A percentile compares a stretch with the other conserved stretches of the same genome.
Conservation (phyloP, 2,113 vertebrate genomes). For the Rhinolophus ferrumequinum region DNA sequence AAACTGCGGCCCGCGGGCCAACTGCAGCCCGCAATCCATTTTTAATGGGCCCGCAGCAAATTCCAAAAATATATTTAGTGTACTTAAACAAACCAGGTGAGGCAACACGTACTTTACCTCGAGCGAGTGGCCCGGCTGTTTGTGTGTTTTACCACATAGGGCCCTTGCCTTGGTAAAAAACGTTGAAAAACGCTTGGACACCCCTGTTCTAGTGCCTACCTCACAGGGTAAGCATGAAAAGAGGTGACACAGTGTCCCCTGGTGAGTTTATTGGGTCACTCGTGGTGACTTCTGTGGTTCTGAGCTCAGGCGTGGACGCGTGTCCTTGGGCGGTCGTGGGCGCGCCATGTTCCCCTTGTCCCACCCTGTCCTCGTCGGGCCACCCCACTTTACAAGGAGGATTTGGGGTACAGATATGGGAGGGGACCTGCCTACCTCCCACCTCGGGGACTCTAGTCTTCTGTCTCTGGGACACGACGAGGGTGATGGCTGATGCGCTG, state of each 20-base stretch:
- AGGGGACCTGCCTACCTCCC: fast-evolving
- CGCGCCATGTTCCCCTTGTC: fast-evolving
- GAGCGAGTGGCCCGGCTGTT: no score
- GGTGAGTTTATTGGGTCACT: fast-evolving
- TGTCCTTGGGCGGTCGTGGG: no score
- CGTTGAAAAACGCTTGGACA: no score
- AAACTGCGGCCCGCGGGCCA: no score
- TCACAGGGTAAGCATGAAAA: fast-evolving
- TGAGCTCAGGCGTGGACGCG: fast-evolving
- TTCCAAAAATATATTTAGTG: no score
- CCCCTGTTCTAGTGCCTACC: not conserved
- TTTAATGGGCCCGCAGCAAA: no score
- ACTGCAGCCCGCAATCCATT: no score
- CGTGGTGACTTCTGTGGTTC: fast-evolving
- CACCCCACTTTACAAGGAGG: not conserved
- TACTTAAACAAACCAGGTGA: no score
- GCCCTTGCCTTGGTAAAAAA: no score
- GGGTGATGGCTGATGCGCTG: fast-evolving
- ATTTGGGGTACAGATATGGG: not conserved
- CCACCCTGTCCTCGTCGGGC: not conserved
- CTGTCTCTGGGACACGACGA: fast-evolving
- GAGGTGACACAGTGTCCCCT: not conserved
- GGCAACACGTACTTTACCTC: no score
- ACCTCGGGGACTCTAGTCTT: not conserved
- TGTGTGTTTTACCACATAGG: no score